Evolutionary conservation across 2,797 vertebrate genomes (phyloP), one percentile per base, ranked within the genome.

Genomic region (Micrastur ruficollis): DNA sequence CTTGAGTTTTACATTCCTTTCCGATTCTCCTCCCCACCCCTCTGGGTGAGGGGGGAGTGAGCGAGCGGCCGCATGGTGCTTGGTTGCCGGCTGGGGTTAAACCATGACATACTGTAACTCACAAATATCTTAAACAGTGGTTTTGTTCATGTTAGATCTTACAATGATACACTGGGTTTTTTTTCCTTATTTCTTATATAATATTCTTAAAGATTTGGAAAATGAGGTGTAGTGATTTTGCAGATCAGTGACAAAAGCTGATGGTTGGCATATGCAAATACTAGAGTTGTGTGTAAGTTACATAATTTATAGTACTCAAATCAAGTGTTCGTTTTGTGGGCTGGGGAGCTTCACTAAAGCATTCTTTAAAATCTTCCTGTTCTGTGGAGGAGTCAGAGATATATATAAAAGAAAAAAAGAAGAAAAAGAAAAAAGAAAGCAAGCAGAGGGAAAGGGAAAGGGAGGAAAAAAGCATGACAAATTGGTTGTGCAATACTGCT

Each of bases 351-450:
- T 88, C 36, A 44, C 65, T 73, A 55, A 59, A 81, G 11, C 8
- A 50, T 79, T 62, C 38, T 52, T 81, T 67, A 44, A 81, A 76
- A 56, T 81, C 38, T 58, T 82, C 8, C 8, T 80, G 5, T 70
- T 73, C 31, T 61, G 31, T 87, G 67, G 29, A 79, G 47, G 38
- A 76, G 18, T 72, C 16, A 17, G 16, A 63, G 25, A 58, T 49
- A 47, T 4, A 6, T 59, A 42, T 40, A 10, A 29, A 14, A 40
- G n/a, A 61, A 59, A 50, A 8, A n/a, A 32, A 47, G 36, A 66
- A 44, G 3, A 31, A 4, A 29, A 18, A 12, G 8, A 22, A 5
- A 21, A 3, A 27, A 6, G 14, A 16, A 44, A 17, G 1, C 6
- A 79, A 46, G 14, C 16, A 32, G 34, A 46, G 46, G 15, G 55